Evolutionary conservation across 2,888 invertebrate genomes (phyloP).

Genomic region (Willowsia nigromaculata): DNA sequence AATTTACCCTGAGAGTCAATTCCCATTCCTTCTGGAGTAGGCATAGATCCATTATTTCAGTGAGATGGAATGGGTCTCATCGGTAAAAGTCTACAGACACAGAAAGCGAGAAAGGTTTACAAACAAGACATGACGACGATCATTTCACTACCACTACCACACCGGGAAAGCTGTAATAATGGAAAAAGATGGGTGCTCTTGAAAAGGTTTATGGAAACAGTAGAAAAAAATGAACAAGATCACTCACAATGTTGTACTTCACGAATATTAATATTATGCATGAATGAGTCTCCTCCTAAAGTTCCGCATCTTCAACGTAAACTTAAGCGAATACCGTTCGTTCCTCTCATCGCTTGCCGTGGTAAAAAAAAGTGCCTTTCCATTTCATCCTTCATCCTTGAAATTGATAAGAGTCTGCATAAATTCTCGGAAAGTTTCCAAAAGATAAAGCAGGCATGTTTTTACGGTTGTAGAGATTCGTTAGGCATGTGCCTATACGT

Average conservation of each 20-base stretch:
- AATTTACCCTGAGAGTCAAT: conserved; percentile 26
- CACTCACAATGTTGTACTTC: background rate
- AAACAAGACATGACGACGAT: background rate
- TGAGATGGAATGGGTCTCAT: background rate
- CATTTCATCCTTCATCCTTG: conserved; percentile 64
- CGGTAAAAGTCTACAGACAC: background rate
- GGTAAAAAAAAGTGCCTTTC: conserved; percentile 20
- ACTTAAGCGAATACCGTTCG: conserved; percentile 5
- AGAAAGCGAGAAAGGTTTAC: background rate
- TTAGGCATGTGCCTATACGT: background rate
- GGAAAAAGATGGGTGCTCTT: conserved; percentile 4
- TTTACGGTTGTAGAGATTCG: background rate
- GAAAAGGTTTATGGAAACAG: conserved; percentile 1
- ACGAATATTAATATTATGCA: conserved; percentile 29
- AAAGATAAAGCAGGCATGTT: conserved; percentile 39
- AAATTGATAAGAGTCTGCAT: conserved; percentile 45
- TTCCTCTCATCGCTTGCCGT: background rate
- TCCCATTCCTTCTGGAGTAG: background rate
- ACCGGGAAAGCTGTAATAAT: conserved; percentile 9
- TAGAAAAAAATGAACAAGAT: background rate
- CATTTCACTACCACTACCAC: background rate
- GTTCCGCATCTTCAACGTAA: background rate
- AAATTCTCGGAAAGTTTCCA: conserved; percentile 58
- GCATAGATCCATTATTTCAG: background rate
- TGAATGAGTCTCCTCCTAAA: background rate